Percentiles rank a stretch among this genome's conserved stretches.
phyloP scores from a whole-genome alignment of 2,797 vertebrate species.

The Acanthurus lineatus region DNA sequence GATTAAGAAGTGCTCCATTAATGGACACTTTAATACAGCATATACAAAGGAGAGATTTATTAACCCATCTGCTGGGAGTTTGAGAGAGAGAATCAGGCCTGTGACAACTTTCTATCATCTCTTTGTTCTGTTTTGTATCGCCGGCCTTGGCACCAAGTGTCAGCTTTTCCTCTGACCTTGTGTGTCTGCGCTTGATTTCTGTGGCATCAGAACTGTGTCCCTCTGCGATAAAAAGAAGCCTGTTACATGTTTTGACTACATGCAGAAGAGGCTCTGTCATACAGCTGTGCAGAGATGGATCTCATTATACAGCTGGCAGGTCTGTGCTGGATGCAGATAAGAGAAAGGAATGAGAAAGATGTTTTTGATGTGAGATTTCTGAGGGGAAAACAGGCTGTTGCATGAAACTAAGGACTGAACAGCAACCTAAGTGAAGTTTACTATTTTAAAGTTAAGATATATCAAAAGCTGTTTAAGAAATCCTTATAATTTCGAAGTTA shows the following conservation, averaged over 20 bases:
- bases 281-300: constrained; percentile 20
- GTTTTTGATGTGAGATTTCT: constrained; percentile 35
- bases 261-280: constrained; percentile 2
- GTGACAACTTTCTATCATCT: background rate
- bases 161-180: constrained; percentile 13
- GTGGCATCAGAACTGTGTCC: background rate
- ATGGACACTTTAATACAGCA: background rate
- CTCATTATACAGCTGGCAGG: background rate
- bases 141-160: background rate
- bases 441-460: no score
- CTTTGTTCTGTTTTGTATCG: background rate
- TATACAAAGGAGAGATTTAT: constrained; percentile 12
- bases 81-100: background rate
- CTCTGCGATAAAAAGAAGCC: constrained; percentile 21
- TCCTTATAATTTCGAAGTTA: no score
- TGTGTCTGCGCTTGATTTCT: constrained; percentile 10
- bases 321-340: constrained; percentile 57
- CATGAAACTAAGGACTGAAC: background rate
- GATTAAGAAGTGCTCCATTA: constrained; percentile 8
- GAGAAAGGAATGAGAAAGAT: constrained; percentile 52
- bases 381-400: background rate
- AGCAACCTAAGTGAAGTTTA: background rate
- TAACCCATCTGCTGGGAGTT: background rate
- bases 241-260: constrained; percentile 39
- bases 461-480: no score